Base-by-base conservation (phyloP, 2,797 vertebrate genomes). In the Syndactyla subalaris region DNA sequence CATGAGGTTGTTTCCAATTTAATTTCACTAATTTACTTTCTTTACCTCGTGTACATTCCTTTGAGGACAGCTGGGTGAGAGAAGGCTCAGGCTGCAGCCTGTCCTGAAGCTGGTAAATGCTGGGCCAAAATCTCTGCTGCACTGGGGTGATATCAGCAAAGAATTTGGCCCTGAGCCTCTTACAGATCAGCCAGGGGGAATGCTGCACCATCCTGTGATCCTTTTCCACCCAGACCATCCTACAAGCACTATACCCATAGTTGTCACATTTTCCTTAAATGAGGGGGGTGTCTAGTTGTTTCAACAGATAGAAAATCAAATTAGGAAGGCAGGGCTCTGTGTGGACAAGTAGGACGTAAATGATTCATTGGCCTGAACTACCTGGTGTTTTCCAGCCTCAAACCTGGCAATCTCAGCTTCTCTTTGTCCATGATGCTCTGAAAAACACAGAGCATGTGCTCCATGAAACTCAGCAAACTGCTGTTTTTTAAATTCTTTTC, bases 191-290 rank as follows among this genome's bases (percentile, higher is more conserved):
- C 45, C 70, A 39, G 49, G 52, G 65, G 46, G 59, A 80, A 63
- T 30, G 55, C 54, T 48, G 66, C 1, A 2, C n/a, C 7, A 34
- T 48, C 24, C 65, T 14, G 27, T 5, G 29, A 12, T 45, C 46
- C n/a, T 55, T 75, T 34, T 23, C 41, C 55, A 48, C 51, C 36
- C 54, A 58, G n/a, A 7, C 24, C 32, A n/a, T 29, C 65, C 87
- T 34, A 11, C 46, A 43, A n/a, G 39, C n/a, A 3, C 41, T 6
- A 0, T 0, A 12, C 3, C 32, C 34, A 19, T 45, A 16, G 23
- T 0, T 59, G 17, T 34, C 32, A 55, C 43, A 49, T 55, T 81
- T 55, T 67, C 48, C 17, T 43, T 32, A 21, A 82, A 30, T 48
- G 34, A 59, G 23, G 26, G 30, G 71, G 18, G 5, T 10, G 8